Evolutionary conservation across 1,140 invertebrate genomes (phyloP).

Genomic region (Drosophila murphyi): DNA sequence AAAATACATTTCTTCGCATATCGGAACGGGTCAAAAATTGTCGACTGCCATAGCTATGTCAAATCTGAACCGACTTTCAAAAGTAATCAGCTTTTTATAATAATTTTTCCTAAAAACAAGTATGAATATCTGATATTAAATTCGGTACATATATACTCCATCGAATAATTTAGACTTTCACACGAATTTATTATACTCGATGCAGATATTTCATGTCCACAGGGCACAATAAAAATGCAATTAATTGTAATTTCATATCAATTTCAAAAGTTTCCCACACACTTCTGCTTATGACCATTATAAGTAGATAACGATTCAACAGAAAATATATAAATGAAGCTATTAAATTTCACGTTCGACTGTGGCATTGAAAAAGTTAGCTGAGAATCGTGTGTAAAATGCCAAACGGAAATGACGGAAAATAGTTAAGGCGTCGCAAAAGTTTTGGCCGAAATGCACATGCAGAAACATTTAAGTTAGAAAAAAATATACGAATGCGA

Average conservation of each 20-base stretch:
- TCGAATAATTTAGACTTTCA: background rate
- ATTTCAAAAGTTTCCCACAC: slow-evolving; percentile 11
- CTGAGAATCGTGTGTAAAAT: background rate
- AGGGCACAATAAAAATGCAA: slow-evolving; percentile 29
- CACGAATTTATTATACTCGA: background rate
- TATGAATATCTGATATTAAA: too few species aligned
- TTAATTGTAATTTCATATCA: slow-evolving; percentile 56
- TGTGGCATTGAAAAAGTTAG: background rate
- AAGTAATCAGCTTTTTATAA: too few species aligned
- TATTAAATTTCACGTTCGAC: slow-evolving; percentile 3
- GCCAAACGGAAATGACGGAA: slow-evolving; percentile 16
- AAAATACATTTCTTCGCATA: too few species aligned
- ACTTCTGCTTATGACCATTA: background rate
- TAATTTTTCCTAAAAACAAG: too few species aligned
- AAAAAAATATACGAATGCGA: slow-evolving; percentile 25
- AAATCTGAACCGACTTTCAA: too few species aligned
- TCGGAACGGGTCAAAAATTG: too few species aligned
- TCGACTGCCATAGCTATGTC: too few species aligned
- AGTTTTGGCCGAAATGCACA: slow-evolving; percentile 4
- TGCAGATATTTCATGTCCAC: too few species aligned
- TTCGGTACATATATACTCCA: background rate
- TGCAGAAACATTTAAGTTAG: slow-evolving; percentile 25
- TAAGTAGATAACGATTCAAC: slow-evolving; percentile 9
- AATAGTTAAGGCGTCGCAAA: slow-evolving; percentile 19
- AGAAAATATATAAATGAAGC: background rate